Conservation (phyloP, 2,888 invertebrate genomes). For the Eupelmus urozonus region DNA sequence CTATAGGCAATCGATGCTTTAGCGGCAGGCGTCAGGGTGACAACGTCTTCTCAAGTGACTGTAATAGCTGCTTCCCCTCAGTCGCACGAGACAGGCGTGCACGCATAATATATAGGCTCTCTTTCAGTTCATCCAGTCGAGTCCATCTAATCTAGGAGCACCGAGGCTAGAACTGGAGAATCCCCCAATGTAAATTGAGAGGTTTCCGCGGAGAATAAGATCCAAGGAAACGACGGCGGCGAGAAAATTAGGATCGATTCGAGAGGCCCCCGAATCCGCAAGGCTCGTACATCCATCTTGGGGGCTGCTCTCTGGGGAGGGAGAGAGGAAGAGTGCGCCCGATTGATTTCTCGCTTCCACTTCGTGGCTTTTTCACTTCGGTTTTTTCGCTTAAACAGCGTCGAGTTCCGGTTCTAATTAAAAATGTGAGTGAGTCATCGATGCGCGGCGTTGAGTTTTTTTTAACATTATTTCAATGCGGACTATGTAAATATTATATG, state of each 20-base stretch:
- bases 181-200: conserved; percentile 47
- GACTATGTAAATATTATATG: no score
- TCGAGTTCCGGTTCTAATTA: no score
- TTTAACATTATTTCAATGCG: no score
- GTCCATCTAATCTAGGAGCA: conserved; percentile 40
- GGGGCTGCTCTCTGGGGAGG: background rate
- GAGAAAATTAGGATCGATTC: conserved; percentile 55
- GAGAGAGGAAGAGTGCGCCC: background rate
- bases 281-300: conserved; percentile 41
- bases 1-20: no score
- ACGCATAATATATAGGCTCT: conserved; percentile 33
- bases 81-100: background rate
- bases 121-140: conserved; percentile 26
- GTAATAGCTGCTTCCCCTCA: background rate
- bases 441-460: no score
- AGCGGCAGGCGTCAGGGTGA: no score
- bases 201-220: conserved; percentile 44
- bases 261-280: conserved; percentile 13
- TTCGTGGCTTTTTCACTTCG: background rate
- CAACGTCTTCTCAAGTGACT: conserved; percentile 22
- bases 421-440: no score
- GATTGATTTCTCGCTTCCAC: conserved; percentile 31
- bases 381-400: no score
- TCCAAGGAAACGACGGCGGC: conserved; percentile 1
- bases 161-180: background rate